Conservation (phyloP, 2,113 vertebrate genomes). For the Aspiorhynchus laticeps region DNA sequence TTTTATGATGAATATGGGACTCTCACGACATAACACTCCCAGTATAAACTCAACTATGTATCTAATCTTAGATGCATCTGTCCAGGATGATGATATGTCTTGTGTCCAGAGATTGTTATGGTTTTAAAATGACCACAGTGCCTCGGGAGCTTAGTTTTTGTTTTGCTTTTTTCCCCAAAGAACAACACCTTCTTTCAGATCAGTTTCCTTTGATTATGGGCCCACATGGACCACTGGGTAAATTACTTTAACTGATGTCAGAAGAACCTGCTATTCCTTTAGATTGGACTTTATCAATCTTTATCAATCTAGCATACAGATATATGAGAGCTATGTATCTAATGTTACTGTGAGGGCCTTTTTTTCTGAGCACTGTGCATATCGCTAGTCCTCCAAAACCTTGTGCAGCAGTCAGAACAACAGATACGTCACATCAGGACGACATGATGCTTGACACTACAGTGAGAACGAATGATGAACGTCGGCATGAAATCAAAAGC, state of each 20-base stretch:
- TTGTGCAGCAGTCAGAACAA: not conserved
- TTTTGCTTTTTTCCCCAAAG: no score
- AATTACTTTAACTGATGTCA: not conserved
- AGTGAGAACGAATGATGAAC: not conserved
- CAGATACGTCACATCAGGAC: not conserved
- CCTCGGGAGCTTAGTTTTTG: not conserved
- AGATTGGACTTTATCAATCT: no score
- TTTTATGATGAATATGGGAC: not conserved
- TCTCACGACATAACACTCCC: not conserved
- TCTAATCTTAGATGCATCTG: not conserved
- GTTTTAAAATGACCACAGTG: constrained; percentile 1
- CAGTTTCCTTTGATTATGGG: not conserved
- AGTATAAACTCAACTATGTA: not conserved
- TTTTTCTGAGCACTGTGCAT: not conserved
- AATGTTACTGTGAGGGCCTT: not conserved
- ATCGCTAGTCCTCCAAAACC: constrained; percentile 9
- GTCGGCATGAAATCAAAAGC: not conserved
- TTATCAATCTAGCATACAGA: not conserved
- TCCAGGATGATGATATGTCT: not conserved
- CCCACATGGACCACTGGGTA: constrained; percentile 2
- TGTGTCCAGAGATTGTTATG: not conserved
- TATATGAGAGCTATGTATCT: not conserved
- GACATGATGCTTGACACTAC: not conserved
- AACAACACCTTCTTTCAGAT: not conserved
- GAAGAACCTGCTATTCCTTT: not conserved